Base-by-base conservation (phyloP, 2,888 invertebrate genomes). In the Phengaris alcon region DNA sequence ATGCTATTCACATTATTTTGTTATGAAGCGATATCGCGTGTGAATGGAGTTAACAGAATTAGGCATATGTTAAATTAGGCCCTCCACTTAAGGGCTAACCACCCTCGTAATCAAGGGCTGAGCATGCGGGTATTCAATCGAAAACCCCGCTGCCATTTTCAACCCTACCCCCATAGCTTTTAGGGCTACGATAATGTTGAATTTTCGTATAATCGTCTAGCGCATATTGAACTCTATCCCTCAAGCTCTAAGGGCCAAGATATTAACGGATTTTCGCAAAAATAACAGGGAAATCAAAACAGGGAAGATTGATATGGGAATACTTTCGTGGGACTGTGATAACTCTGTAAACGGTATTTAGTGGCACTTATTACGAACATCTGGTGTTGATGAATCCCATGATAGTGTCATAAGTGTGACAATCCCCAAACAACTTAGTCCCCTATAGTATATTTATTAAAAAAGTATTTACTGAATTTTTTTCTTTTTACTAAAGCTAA, bases 241-340 rank as follows among this genome's bases (percentile, higher is more conserved):
- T 0, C 59, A 52, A 0, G 0, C 0, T 0, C 74, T 83, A 85
- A 74, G 77, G 80, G 75, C 76, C 46, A 74, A 74, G 79, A 79
- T 84, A 15, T 44, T 22, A n/a, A 52, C 69, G 79, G 79, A 83
- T 83, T 87, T 89, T 86, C 84, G 86, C 88, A 88, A 88, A 89
- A 84, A 83, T 87, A 87, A 88, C 85, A 84, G 84, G 86, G 85
- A 88, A 90, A 91, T 91, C 89, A 90, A 87, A 90, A 90, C 87
- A 86, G 84, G 84, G 85, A 87, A 87, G 87, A 91, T 90, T 89
- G 82, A 90, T 89, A 87, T 90, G 91, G 89, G 90, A 91, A 90
- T 85, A 78, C 81, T 81, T 55, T 82, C 86, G 87, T 87, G 87
- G 85, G 87, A 88, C 82, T 82, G 77, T 82, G 79, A 83, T 83